Evolutionary conservation across 2,888 invertebrate species (phyloP).

Genomic region (Euzophera pinguis): DNA sequence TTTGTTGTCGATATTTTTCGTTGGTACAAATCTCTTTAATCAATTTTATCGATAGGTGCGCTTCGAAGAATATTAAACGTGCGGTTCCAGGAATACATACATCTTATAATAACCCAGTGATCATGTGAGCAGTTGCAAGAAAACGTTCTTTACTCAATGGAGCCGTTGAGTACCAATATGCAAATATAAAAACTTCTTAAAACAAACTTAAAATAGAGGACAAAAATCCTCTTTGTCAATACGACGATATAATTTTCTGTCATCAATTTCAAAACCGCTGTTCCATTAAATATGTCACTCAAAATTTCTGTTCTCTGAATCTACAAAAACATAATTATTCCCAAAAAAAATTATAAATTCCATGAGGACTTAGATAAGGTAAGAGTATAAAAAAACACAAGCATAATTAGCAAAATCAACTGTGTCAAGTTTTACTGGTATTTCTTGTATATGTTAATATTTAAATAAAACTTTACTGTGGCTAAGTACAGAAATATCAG

Average conservation of each 20-base stretch:
- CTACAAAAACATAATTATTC: slow-evolving; percentile 31
- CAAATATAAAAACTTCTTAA: not conserved
- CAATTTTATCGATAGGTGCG: too few species aligned
- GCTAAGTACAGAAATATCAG: not conserved
- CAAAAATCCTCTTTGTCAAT: not conserved
- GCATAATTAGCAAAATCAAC: too few species aligned
- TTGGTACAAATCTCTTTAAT: too few species aligned
- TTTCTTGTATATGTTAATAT: not conserved
- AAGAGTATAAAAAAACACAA: not conserved
- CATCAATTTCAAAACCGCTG: slow-evolving; percentile 28
- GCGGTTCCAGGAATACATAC: too few species aligned
- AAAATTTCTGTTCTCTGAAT: slow-evolving; percentile 30
- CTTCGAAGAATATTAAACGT: too few species aligned
- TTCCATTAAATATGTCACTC: slow-evolving; percentile 38
- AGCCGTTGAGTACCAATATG: too few species aligned
- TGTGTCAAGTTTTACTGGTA: not conserved
- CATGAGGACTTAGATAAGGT: slow-evolving; percentile 18
- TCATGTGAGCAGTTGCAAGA: too few species aligned
- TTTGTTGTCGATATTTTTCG: too few species aligned
- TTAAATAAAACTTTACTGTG: too few species aligned
- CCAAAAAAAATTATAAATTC: slow-evolving; percentile 12
- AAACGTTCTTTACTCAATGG: too few species aligned
- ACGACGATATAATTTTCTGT: slow-evolving; percentile 11
- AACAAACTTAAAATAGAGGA: not conserved
- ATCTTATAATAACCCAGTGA: too few species aligned